Evolutionary conservation across 1,140 invertebrate genomes (phyloP).

Genomic region (Heliothis virescens): DNA sequence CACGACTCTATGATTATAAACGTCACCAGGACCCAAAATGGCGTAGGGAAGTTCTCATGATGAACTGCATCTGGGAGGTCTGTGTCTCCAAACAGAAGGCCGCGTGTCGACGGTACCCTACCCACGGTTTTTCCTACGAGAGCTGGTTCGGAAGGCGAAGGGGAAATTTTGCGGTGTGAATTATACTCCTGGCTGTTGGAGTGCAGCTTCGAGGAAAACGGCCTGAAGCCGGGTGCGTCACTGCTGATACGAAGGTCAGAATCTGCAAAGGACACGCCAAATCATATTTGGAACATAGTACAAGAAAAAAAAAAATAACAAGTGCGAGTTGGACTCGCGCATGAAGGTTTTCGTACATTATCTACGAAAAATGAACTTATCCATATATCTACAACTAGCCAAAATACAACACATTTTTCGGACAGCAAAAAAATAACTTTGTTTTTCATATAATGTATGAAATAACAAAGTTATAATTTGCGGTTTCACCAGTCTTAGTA

Average conservation of each 20-base stretch:
- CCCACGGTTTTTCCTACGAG: conserved; percentile 90
- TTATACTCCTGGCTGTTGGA: conserved; percentile 95
- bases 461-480: too few species aligned
- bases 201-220: conserved; percentile 91
- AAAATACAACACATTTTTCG: too few species aligned
- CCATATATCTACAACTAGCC: too few species aligned
- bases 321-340: too few species aligned
- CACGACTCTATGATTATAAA: conserved; percentile 88
- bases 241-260: conserved; percentile 82
- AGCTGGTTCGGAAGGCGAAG: conserved; percentile 82
- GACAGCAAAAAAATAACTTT: too few species aligned
- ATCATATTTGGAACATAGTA: background rate
- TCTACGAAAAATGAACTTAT: too few species aligned
- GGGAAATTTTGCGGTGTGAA: conserved; percentile 94
- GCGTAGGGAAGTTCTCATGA: conserved; percentile 91
- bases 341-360: too few species aligned
- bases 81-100: conserved; percentile 97
- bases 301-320: too few species aligned
- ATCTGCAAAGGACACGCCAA: conserved; percentile 59
- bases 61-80: conserved; percentile 96
- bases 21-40: conserved; percentile 90
- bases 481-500: too few species aligned
- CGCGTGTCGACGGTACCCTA: conserved; percentile 91
- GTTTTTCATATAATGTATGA: too few species aligned
- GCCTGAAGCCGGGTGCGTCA: conserved; percentile 90